Percentiles rank a stretch among this genome's conserved stretches.
phyloP scores from a whole-genome alignment of 1,140 invertebrate genomes.

The Drosophila tristis region DNA sequence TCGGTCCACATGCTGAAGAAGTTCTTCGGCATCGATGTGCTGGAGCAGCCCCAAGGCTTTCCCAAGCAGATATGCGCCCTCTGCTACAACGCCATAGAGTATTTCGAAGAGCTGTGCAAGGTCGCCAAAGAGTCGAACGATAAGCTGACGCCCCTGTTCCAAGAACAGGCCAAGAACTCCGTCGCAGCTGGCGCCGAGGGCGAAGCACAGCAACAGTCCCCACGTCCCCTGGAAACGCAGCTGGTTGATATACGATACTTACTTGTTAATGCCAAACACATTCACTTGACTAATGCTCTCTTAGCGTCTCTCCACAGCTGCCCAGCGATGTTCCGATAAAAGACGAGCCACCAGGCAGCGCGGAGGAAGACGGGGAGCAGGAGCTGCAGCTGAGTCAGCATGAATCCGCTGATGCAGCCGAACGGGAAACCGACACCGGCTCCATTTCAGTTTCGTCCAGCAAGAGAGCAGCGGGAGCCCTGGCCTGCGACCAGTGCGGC shows the following conservation, averaged over 20 bases:
- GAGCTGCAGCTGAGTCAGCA: background rate
- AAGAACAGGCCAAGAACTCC: no score
- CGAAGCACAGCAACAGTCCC: background rate
- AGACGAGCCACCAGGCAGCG: conserved; percentile 53
- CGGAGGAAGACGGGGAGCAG: background rate
- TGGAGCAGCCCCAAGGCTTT: conserved; percentile 51
- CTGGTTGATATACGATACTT: no score
- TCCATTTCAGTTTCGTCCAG: background rate
- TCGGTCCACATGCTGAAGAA: conserved; percentile 53
- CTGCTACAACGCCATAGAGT: conserved; percentile 65
- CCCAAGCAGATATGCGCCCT: conserved; percentile 65
- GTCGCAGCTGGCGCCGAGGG: background rate
- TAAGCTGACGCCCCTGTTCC: conserved; percentile 23
- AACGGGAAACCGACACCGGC: conserved; percentile 3
- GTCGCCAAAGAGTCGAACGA: conserved; percentile 61
- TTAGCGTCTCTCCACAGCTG: conserved; percentile 43
- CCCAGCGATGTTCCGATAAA: conserved; percentile 36
- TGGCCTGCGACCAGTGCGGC: conserved; percentile 70
- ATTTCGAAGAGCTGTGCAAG: conserved; percentile 63
- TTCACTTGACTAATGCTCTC: conserved; percentile 19
- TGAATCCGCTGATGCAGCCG: conserved; percentile 8
- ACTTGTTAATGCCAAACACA: no score
- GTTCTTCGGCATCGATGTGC: conserved; percentile 64
- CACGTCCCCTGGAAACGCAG: background rate
- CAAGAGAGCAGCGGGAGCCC: conserved; percentile 21